phyloP scores from a whole-genome alignment of 1,140 invertebrate genomes.

The Manduca sexta region DNA sequence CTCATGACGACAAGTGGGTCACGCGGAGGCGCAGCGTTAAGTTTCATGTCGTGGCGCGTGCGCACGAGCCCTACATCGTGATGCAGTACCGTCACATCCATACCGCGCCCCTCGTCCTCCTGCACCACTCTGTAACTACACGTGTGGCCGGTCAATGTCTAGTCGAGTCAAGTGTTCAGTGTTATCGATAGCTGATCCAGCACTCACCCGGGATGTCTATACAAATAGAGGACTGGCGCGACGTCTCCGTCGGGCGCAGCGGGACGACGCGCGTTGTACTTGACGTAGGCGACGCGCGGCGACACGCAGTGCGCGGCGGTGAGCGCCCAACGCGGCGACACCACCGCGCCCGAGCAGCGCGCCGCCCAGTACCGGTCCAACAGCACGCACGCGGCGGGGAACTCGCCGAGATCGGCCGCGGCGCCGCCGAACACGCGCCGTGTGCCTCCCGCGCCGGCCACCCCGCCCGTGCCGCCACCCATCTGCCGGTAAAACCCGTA shows the following conservation, averaged over 20 bases:
- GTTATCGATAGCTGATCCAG: too few species aligned
- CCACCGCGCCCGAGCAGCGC: slow-evolving; percentile 40
- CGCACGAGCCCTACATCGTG: slow-evolving; percentile 56
- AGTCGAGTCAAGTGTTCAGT: too few species aligned
- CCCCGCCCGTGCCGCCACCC: background rate
- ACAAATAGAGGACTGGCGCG: slow-evolving; percentile 36
- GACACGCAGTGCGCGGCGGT: slow-evolving; percentile 55
- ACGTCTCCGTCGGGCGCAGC: slow-evolving; percentile 28
- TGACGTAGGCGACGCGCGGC: slow-evolving; percentile 35
- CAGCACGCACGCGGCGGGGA: slow-evolving; percentile 32
- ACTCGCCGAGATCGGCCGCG: slow-evolving; percentile 21
- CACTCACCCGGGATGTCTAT: slow-evolving; percentile 45
- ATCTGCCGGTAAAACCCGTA: slow-evolving; percentile 25
- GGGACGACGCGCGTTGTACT: slow-evolving; percentile 41
- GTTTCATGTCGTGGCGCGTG: slow-evolving; percentile 30
- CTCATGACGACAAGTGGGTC: slow-evolving; percentile 22
- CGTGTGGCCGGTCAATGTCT: background rate
- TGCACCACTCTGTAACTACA: slow-evolving; percentile 38
- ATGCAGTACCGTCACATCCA: slow-evolving; percentile 45
- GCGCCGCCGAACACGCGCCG: slow-evolving; percentile 46
- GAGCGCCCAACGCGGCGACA: slow-evolving; percentile 42
- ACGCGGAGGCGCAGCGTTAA: slow-evolving; percentile 8
- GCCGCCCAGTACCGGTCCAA: slow-evolving; percentile 37
- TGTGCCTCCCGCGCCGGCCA: slow-evolving; percentile 6
- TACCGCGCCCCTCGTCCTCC: slow-evolving; percentile 33